Conservation (phyloP, 2,797 vertebrate genomes). For the Halcyon badia region DNA sequence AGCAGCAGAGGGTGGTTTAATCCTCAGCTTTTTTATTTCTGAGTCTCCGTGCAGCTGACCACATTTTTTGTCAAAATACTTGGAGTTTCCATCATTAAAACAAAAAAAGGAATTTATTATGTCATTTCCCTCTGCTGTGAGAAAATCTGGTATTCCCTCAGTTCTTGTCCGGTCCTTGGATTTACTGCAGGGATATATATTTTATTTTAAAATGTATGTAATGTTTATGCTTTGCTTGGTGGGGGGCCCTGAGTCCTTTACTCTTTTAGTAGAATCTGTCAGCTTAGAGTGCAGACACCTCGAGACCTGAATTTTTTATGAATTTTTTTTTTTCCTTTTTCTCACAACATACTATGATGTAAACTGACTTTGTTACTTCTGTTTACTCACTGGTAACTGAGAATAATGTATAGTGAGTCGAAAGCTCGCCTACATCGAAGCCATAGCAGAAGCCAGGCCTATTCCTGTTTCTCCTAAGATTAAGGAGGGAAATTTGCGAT, state of each 20-base stretch:
- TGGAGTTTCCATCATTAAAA: neutral
- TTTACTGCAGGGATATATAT: neutral
- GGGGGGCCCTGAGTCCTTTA: neutral
- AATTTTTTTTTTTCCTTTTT: too few species aligned
- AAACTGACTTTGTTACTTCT: neutral
- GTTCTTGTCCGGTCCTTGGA: neutral
- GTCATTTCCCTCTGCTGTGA: neutral
- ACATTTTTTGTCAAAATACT: neutral
- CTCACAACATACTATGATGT: neutral
- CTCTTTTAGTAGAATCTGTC: neutral
- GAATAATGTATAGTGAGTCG: fast-evolving
- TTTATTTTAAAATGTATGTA: neutral
- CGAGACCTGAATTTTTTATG: neutral
- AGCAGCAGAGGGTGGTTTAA: neutral
- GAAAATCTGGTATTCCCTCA: neutral
- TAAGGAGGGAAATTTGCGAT: neutral
- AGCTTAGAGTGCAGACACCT: neutral
- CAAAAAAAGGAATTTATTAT: neutral
- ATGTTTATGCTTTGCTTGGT: neutral
- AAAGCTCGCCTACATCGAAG: neutral
- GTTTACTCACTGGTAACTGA: neutral
- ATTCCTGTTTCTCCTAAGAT: neutral
- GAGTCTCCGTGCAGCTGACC: neutral
- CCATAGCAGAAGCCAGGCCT: neutral
- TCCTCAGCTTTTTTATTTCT: neutral